Evolutionary conservation across 2,797 vertebrate genomes (phyloP).

Genomic region (Melanitta fusca): DNA sequence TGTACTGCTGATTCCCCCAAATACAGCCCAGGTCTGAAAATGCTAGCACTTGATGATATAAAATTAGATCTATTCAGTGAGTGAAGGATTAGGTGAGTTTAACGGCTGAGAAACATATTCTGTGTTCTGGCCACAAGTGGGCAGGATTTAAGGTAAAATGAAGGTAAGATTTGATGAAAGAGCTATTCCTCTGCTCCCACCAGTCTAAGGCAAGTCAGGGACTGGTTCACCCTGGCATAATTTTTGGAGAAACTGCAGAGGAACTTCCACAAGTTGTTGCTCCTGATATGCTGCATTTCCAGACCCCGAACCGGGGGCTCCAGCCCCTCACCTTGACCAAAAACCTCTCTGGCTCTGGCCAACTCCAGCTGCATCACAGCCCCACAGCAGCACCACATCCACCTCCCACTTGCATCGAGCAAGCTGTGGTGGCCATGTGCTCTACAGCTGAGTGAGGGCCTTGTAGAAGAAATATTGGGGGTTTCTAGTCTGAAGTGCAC

Average conservation of each 20-base stretch:
- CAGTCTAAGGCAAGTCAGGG: background rate
- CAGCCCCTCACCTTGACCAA: background rate
- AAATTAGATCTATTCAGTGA: background rate
- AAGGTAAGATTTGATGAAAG: background rate
- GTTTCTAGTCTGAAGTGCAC: background rate
- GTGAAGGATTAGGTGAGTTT: background rate
- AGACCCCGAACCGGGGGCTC: background rate
- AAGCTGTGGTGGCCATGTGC: background rate
- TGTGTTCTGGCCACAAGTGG: background rate
- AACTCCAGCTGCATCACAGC: background rate
- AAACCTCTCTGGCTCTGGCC: background rate
- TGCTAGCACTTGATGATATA: background rate
- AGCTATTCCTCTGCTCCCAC: background rate
- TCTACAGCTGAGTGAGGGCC: no score
- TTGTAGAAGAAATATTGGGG: background rate
- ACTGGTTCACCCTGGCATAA: accelerated
- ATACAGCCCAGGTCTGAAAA: background rate
- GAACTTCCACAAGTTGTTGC: background rate
- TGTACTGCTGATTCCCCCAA: background rate
- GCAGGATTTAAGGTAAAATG: background rate
- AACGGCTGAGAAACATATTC: background rate
- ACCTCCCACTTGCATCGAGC: accelerated
- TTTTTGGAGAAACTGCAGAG: background rate
- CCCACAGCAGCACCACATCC: background rate
- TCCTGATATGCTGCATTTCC: background rate